Evolutionary conservation across 1,140 invertebrate species (phyloP), one percentile per base, ranked within the genome.

Genomic region (Atopsyche davidsoni): DNA sequence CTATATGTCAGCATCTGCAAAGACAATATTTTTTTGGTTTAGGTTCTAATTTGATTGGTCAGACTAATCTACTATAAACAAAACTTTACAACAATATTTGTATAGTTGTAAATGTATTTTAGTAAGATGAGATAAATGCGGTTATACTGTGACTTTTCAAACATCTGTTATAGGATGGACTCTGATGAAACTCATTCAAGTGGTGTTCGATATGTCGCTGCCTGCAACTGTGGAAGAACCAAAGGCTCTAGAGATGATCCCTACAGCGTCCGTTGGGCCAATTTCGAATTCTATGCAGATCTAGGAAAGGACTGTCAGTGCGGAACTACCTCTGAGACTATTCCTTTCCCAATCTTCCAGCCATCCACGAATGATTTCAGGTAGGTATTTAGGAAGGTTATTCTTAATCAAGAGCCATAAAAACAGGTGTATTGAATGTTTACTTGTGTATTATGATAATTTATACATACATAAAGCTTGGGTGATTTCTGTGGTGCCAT

Each of bases 201-300:
- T 59, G 85, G 86, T n/a, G 80, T 89, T 10, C 75, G 85, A 41
- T 88, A 90, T 60, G 73, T 89, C 25, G 83, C 87, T 38, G 84
- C 87, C 10, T 96, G 94, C 65, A 92, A 96, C 71, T 97, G 94
- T 75, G 94, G 94, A 0, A 76, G 85, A 36, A 85, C 79, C 51
- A 89, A 92, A 69, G 82, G 81, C 3, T 69, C 82, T 1, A 79
- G 92, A 16, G 90, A 95, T 48, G 93, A 96, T 75, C 92, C 93
- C 0, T 96, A 94, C 64, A 82, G 79, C 17, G 75, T 90, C 17
- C 79, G 83, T 58, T 80, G 83, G 56, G 92, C 92, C 7, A 96
- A 97, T 70, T 84, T 80, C 70, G 82, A 86, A 39, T 96, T 92
- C 70, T 97, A 94, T 68, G 70, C 81, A 57, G 70, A 79, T 25